These are phyloP conservation scores for Eurystomus glaucurus DNA, from an alignment of 2,797 vertebrate genomes.

Conservation along the genomic window DNA sequence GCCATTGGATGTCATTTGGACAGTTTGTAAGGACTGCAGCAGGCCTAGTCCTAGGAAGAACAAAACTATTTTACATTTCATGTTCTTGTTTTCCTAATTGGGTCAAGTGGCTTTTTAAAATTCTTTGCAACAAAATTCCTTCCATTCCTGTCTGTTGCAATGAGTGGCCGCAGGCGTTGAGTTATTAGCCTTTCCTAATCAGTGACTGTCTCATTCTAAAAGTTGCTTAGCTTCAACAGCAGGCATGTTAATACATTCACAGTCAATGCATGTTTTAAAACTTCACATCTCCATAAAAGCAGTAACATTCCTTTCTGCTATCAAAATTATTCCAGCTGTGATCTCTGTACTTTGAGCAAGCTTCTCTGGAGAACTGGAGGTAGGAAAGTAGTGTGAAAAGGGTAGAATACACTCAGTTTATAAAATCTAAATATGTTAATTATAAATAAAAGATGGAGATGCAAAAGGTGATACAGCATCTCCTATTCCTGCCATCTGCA, in stretches of 20 bases:
- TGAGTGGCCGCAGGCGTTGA: not conserved
- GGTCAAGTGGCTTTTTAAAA: not conserved
- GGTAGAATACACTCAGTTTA: not conserved
- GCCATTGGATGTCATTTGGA: constrained; percentile 88
- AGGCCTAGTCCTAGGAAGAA: constrained; percentile 75
- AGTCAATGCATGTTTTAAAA: not conserved
- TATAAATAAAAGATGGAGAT: not conserved
- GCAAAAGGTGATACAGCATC: not conserved
- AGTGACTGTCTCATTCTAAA: not conserved
- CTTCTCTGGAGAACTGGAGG: not conserved
- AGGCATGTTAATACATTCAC: not conserved
- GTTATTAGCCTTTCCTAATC: not conserved
- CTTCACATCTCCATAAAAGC: not conserved
- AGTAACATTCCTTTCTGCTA: not conserved
- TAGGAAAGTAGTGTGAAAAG: not conserved
- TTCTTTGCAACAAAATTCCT: not conserved
- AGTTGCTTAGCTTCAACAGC: not conserved
- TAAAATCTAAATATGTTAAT: not conserved
- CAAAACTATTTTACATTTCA: not conserved
- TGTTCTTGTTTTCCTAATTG: not conserved
- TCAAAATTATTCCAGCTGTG: not conserved
- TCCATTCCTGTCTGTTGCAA: not conserved
- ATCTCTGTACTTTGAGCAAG: not conserved
- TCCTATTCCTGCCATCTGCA: not conserved
- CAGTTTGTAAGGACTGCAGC: constrained; percentile 81